Percentiles rank a stretch among this genome's conserved stretches.
phyloP scores from a whole-genome alignment of 2,113 vertebrate species.

The Xiphorhynchus elegans region DNA sequence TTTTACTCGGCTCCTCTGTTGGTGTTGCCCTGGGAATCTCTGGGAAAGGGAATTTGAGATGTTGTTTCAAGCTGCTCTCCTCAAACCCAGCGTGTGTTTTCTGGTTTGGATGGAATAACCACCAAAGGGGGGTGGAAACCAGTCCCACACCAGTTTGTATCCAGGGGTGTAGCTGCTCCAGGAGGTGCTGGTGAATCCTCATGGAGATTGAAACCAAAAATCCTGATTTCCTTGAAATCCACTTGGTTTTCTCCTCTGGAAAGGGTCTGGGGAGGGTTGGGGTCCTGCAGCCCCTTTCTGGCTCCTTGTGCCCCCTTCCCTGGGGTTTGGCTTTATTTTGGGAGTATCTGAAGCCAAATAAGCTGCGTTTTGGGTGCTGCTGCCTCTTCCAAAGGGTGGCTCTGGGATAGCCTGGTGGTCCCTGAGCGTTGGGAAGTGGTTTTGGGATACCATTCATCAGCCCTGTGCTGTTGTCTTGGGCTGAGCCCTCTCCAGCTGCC shows the following conservation, averaged over 20 bases:
- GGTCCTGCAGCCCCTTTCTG: neutral
- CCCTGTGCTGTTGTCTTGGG: fast-evolving
- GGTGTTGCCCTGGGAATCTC: neutral
- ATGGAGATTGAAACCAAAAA: neutral
- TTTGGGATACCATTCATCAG: neutral
- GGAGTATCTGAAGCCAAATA: fast-evolving
- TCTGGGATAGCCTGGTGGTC: neutral
- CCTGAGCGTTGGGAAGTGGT: fast-evolving
- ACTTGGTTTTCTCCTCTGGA: neutral
- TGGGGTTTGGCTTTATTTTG: neutral
- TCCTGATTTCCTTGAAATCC: fast-evolving
- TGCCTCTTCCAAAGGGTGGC: neutral
- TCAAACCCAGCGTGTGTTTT: neutral
- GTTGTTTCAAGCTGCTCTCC: neutral
- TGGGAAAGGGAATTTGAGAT: neutral
- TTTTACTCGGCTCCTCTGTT: fast-evolving
- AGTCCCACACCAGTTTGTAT: fast-evolving
- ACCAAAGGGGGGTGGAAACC: neutral
- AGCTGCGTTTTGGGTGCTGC: fast-evolving
- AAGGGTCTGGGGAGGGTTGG: neutral
- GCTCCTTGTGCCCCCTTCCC: neutral
- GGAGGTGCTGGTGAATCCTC: neutral
- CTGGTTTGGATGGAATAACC: neutral
- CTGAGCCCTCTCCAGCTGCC: neutral
- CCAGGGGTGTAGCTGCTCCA: neutral